Base-by-base conservation (phyloP, 2,113 vertebrate genomes). In the Pitta sordida region DNA sequence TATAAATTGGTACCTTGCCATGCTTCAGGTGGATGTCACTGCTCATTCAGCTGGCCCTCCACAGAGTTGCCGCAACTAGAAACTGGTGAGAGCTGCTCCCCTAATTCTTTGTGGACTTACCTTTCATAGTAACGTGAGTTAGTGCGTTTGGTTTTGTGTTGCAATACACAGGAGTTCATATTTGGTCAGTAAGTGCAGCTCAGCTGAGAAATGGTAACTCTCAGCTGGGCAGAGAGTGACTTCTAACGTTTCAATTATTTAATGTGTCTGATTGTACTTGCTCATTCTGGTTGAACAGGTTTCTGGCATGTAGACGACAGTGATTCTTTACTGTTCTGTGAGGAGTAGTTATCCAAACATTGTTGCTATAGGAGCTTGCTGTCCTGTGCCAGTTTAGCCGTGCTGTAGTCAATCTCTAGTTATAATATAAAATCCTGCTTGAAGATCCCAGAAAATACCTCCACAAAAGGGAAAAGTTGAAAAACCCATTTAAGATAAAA, bases 1-100 rank as follows among this genome's bases (percentile, higher is more conserved):
- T 6, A 9, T 51, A 32, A 60, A 24, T 81, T 41, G 9, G 37
- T 20, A 30, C 41, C 26, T 63, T 24, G 1, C 27, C 1, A 0
- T 36, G 30, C 55, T 23, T 39, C 71, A 59, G 29, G 18, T 52
- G 64, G 55, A 15, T 53, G 22, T 51, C 27, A 1, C 29, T 51
- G 63, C 43, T 80, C 3, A 0, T 44, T 58, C 44, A 55, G 24
- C 56, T 79, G 56, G n/a, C 48, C 37, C 16, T 68, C 15, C 39
- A 16, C 64, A 21, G 64, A 39, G 64, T 63, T 29, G 58, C 36
- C 34, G 15, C 18, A n/a, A 3, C 5, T 14, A 7, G 9, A 8
- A 34, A 12, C 24, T 23, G 32, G 13, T 43, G 46, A 55, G 39
- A 83, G 52, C 67, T 76, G 88, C 52, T 83, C 10, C 58, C 63